A percentile compares a stretch with the other conserved stretches of the same genome.
phyloP scores from a whole-genome alignment of 2,888 invertebrate species.

The Petrolisthes cinctipes region DNA sequence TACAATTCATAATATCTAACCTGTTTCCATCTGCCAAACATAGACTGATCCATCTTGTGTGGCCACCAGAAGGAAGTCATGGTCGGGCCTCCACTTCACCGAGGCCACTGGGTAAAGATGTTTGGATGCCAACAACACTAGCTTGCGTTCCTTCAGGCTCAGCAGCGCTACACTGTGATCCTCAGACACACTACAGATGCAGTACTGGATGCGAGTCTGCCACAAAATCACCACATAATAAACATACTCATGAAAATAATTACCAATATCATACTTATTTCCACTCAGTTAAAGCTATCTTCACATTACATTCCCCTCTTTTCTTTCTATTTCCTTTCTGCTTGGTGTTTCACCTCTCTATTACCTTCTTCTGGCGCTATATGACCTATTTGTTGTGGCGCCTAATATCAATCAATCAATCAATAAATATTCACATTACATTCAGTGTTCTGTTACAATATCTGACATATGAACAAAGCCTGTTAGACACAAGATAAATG shows the following conservation, averaged over 20 bases:
- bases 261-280: background rate
- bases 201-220: slow-evolving; percentile 90
- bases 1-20: slow-evolving; percentile 67
- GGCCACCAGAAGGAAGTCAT: slow-evolving; percentile 97
- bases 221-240: too few species aligned
- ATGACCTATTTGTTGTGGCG: too few species aligned
- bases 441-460: background rate
- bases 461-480: background rate
- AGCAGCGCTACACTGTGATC: slow-evolving; percentile 97
- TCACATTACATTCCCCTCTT: background rate
- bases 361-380: too few species aligned
- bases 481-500: too few species aligned
- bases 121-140: slow-evolving; percentile 91
- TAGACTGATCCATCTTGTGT: slow-evolving; percentile 98
- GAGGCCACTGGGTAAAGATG: slow-evolving; percentile 96
- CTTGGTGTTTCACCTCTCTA: too few species aligned
- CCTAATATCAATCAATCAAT: background rate
- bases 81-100: slow-evolving; percentile 96
- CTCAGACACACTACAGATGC: slow-evolving; percentile 95
- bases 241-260: too few species aligned
- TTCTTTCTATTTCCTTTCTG: background rate
- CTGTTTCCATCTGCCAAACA: slow-evolving; percentile 99
- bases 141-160: slow-evolving; percentile 91
- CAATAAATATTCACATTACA: background rate
- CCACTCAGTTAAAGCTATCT: background rate